A percentile compares a stretch with the other conserved stretches of the same genome.
phyloP scores from a whole-genome alignment of 1,140 invertebrate species.

The Brachystomella parvula region DNA sequence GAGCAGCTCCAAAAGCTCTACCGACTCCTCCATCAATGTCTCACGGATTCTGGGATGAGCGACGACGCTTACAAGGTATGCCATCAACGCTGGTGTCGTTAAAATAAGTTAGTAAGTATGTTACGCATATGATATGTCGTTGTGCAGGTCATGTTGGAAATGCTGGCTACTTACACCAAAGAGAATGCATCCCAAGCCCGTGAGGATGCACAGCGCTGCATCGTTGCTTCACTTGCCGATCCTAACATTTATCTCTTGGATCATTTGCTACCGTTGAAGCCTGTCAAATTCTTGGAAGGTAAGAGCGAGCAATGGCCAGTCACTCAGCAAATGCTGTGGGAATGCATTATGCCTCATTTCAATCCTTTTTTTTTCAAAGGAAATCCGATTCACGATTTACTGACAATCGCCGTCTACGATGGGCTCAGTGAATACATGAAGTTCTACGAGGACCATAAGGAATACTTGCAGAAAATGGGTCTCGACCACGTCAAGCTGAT shows the following conservation, averaged over 20 bases:
- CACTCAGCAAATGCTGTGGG: background rate
- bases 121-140: background rate
- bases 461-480: conserved; percentile 67
- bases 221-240: conserved; percentile 86
- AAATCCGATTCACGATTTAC: conserved; percentile 86
- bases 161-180: conserved; percentile 88
- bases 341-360: background rate
- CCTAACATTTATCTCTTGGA: conserved; percentile 91
- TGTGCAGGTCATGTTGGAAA: conserved; percentile 77
- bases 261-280: conserved; percentile 83
- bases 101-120: conserved; percentile 77
- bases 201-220: conserved; percentile 93
- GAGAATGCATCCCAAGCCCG: conserved; percentile 93
- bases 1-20: conserved; percentile 85
- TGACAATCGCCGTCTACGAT: conserved; percentile 93
- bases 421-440: conserved; percentile 79
- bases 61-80: conserved; percentile 42
- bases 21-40: conserved; percentile 76
- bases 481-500: conserved; percentile 90
- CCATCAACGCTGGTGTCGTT: conserved; percentile 40
- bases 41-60: conserved; percentile 63
- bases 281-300: conserved; percentile 85
- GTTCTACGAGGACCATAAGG: conserved; percentile 87
- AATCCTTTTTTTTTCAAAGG: conserved; percentile 44
- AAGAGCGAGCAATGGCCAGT: conserved; percentile 14